Evolutionary conservation across 2,113 vertebrate species (phyloP).

Genomic region (Climacteris rufus): DNA sequence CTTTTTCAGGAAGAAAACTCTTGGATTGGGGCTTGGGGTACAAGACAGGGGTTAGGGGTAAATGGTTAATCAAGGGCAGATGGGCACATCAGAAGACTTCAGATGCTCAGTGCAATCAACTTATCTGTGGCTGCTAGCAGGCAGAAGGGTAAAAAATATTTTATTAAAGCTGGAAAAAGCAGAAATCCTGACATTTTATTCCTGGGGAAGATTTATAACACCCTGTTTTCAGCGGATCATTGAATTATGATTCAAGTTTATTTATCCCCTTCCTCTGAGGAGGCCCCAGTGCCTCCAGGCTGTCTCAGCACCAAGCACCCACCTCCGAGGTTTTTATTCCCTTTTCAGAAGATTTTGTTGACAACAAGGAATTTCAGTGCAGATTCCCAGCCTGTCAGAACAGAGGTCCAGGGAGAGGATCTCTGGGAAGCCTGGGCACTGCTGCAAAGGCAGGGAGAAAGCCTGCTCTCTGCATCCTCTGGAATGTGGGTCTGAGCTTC

Average conservation of each 20-base stretch:
- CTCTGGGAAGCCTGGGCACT: not conserved
- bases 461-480: not conserved
- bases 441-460: not conserved
- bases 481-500: not conserved
- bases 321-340: not conserved
- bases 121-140: not conserved
- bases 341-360: not conserved
- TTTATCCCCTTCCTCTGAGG: not conserved
- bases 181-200: not conserved
- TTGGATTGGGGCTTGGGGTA: not conserved
- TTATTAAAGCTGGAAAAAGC: not conserved
- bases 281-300: not conserved
- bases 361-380: not conserved
- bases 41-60: not conserved
- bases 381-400: not conserved
- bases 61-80: not conserved
- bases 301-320: fast-evolving
- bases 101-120: not conserved
- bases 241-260: not conserved
- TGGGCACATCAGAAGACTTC: not conserved
- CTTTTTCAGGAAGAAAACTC: not conserved
- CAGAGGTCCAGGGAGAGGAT: fast-evolving
- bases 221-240: not conserved
- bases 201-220: not conserved
- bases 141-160: not conserved